Base-by-base conservation (phyloP, 2,113 vertebrate species). In the Scartelaos histophorus region DNA sequence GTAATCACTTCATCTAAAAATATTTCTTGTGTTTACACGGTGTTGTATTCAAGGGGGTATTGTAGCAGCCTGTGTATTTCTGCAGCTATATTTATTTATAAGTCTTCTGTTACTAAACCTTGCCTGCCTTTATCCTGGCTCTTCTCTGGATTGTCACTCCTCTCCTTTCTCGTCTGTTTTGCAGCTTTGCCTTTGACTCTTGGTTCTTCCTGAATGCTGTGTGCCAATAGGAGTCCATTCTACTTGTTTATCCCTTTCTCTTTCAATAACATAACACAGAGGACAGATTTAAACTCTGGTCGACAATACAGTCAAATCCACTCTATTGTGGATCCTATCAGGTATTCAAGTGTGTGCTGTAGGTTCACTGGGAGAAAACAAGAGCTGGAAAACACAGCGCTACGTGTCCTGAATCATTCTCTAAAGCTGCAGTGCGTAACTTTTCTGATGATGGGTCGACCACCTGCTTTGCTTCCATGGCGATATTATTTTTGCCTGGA, bases 161-260 rank as follows among this genome's bases (percentile, higher is more conserved):
- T 51, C 57, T 70, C 64, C 74, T 34, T 38, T 15, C 57, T 58
- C 46, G 0, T 7, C 66, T 81, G 68, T 51, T 70, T 38, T 75
- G n/a, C 71, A 72, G 66, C 69, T 74, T 69, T 16, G 9, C 71
- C 66, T 74, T 81, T 74, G 61, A 81, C 60, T 74, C 77, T 84
- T 69, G 71, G 76, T 82, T 86, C 78, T 84, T 73, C 75, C 82
- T 80, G 73, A 88, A 82, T 22, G 46, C 45, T 72, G 73, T 77
- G 58, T 69, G 71, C 78, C 78, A 67, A 69, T 62, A 83, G 80
- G 82, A 75, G 74, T 66, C 62, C 29, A 11, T 82, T 86, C 73
- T 82, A 79, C 76, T 84, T 83, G 81, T 88, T 86, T 88, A 87
- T 82, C 62, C 76, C 69, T 71, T 87, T 89, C 85, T 73, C 79